Evolutionary conservation across 2,113 vertebrate species (phyloP), one percentile per base, ranked within the genome.

Genomic region (Mastomys coucha): DNA sequence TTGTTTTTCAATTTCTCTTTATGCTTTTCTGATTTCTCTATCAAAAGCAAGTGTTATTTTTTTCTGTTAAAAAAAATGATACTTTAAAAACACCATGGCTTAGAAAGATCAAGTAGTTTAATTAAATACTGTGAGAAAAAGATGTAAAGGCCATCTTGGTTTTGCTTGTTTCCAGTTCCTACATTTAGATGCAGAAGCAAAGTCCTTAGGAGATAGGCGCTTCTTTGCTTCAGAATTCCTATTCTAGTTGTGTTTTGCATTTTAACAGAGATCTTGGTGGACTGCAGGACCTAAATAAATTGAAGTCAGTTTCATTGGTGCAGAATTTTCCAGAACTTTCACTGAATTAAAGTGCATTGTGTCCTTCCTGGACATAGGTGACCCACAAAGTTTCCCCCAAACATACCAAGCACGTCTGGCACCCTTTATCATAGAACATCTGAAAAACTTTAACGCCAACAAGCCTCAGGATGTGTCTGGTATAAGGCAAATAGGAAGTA

Each of bases 71-170:
- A 84, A 84, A 45, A 95, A 88, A 77, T 67, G 16, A 58, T 69
- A 94, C 26, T 87, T 94, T 89, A 63, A 94, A 94, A 90, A 93
- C 53, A 77, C 84, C 39, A 77, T 91, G 72, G 42, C 92, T 95
- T 96, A 91, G 72, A 93, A 92, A 97, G 84, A 96, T 85, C 94
- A 96, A 97, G 81, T 78, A 45, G 56, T 94, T 97, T 96, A 94
- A 96, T 97, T 97, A 97, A 97, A 92, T 92, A 58, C 26, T 31
- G 58, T 76, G 77, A 87, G 93, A 73, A 95, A 65, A 85, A 84
- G 73, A 58, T 42, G 7, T 91, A 91, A 97, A 97, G 95, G 88
- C 86, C 94, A 90, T 94, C 91, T 94, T 97, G 86, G 94, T 78
- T 91, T 91, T 45, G 4, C 65, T 91, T 85, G 72, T 69, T 96